A percentile compares a stretch with the other conserved stretches of the same genome.
Conservation (phyloP, 2,888 invertebrate genomes). For the Macropis europaea region DNA sequence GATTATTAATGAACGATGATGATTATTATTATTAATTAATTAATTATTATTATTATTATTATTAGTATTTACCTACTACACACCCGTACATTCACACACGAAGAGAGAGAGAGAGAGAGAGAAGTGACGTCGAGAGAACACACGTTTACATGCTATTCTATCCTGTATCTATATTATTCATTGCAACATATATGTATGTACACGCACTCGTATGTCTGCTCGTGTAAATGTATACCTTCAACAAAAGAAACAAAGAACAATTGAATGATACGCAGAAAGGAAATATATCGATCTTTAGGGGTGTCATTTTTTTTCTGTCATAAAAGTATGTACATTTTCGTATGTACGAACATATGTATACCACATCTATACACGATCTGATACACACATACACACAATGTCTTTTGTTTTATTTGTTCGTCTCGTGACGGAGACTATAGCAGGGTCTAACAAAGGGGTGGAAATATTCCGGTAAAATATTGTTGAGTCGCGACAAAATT, state of each 20-base stretch:
- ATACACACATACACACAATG: conserved; percentile 26
- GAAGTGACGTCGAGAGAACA: conserved; percentile 57
- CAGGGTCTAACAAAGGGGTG: too few species aligned
- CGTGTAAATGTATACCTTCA: conserved; percentile 67
- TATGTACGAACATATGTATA: conserved; percentile 53
- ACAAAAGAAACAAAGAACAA: too few species aligned
- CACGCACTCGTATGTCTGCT: conserved; percentile 65
- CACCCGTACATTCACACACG: conserved; percentile 7
- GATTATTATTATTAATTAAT: conserved; percentile 51
- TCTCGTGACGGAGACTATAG: too few species aligned
- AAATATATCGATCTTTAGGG: conserved; percentile 54
- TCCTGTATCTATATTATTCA: conserved; percentile 64
- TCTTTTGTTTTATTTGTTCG: conserved; percentile 16
- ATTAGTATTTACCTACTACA: conserved; percentile 51
- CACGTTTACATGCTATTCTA: conserved; percentile 58
- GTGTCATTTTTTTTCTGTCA: conserved; percentile 48
- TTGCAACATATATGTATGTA: conserved; percentile 64
- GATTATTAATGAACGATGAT: conserved; percentile 57
- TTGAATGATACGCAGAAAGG: too few species aligned
- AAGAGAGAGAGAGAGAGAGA: conserved; percentile 17
- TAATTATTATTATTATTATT: conserved; percentile 49
- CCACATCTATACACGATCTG: conserved; percentile 23
- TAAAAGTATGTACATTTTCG: conserved; percentile 53
- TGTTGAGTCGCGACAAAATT: too few species aligned
- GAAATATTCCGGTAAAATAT: too few species aligned